Evolutionary conservation across 2,888 invertebrate species (phyloP).

Genomic region (Catonia carolina): DNA sequence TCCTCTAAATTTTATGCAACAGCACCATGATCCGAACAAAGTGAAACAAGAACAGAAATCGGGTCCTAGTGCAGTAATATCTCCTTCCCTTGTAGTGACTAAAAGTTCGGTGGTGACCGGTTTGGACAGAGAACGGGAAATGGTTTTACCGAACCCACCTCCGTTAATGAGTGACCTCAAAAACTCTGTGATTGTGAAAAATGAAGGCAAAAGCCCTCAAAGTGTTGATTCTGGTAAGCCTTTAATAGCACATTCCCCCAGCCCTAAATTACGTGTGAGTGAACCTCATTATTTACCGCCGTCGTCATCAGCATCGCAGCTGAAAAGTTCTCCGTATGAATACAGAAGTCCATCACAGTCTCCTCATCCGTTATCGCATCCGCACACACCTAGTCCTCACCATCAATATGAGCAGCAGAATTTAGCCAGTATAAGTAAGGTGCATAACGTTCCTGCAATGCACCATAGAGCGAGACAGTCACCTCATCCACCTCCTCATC

Average conservation of each 20-base stretch:
- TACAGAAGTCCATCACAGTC: constrained; percentile 46
- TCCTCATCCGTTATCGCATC: constrained; percentile 42
- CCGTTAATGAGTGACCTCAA: constrained; percentile 62
- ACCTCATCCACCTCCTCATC: constrained; percentile 41
- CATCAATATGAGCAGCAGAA: constrained; percentile 30
- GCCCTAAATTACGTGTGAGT: constrained; percentile 51
- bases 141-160: constrained; percentile 55
- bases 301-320: constrained; percentile 27
- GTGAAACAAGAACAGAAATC: constrained; percentile 47
- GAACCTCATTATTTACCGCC: constrained; percentile 47
- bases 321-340: constrained; percentile 39
- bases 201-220: constrained; percentile 58
- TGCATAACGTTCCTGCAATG: constrained; percentile 25
- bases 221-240: constrained; percentile 47
- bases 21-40: constrained; percentile 52
- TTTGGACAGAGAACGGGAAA: constrained; percentile 35
- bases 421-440: constrained; percentile 33
- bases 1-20: constrained; percentile 30
- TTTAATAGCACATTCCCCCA: constrained; percentile 51
- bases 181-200: constrained; percentile 72
- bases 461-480: constrained; percentile 39
- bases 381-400: constrained; percentile 33
- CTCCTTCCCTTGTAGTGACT: constrained; percentile 28
- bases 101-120: constrained; percentile 26
- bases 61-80: constrained; percentile 33